Percentiles rank a stretch among this genome's conserved stretches.
These are phyloP conservation scores for Drosophila cracens DNA, from an alignment of 2,888 invertebrate genomes.

Conservation along the genomic window DNA sequence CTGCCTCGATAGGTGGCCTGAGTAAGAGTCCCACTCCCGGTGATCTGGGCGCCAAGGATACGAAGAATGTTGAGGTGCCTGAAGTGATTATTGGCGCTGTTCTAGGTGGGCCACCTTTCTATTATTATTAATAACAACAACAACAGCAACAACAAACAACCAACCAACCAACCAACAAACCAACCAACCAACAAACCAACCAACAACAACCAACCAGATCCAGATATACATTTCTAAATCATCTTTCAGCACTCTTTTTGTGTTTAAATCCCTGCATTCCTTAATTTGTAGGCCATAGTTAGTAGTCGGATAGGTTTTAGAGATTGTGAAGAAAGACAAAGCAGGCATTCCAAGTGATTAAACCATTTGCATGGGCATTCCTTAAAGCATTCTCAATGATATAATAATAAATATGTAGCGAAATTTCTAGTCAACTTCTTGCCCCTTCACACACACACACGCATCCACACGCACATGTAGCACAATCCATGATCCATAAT, in stretches of 20 bases:
- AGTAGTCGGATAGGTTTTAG: constrained; percentile 44
- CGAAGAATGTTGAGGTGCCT: constrained; percentile 97
- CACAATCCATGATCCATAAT: constrained; percentile 30
- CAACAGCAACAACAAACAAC: constrained; percentile 24
- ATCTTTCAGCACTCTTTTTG: constrained; percentile 23
- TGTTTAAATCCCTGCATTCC: constrained; percentile 26
- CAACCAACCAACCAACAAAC: constrained; percentile 22
- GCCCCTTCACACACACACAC: constrained; percentile 54
- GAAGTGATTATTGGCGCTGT: constrained; percentile 99
- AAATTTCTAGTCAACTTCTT: constrained; percentile 83
- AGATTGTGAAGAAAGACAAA: constrained; percentile 25
- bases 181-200: constrained; percentile 22
- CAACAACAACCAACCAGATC: constrained; percentile 22
- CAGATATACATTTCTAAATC: constrained; percentile 26
- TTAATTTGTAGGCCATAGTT: constrained; percentile 40
- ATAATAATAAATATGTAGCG: constrained; percentile 61
- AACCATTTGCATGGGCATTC: constrained; percentile 45
- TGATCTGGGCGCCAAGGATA: constrained; percentile 91
- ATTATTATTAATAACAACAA: constrained; percentile 83
- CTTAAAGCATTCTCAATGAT: constrained; percentile 53
- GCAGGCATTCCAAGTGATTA: constrained; percentile 43
- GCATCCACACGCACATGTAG: constrained; percentile 12
- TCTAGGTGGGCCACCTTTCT: constrained; percentile 89
- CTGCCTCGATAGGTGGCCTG: constrained; percentile 89
- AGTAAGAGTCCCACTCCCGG: constrained; percentile 94